Conservation (phyloP, 2,797 vertebrate species). For the Miopithecus talapoin region DNA sequence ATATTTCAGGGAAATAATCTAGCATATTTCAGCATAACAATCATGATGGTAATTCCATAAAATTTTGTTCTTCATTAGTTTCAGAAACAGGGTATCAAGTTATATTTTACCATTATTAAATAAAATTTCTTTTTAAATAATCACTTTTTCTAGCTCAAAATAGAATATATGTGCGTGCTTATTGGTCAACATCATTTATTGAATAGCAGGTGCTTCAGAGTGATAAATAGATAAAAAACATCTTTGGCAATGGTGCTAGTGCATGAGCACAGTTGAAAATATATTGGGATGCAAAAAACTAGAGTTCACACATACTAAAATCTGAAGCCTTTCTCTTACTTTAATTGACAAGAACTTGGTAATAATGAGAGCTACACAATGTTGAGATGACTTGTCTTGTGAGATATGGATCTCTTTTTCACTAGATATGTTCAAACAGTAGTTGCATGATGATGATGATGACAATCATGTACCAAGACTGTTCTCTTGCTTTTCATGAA, state of each 20-base stretch:
- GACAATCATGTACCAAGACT: not conserved
- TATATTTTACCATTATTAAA: not conserved
- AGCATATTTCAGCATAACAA: conserved; percentile 36
- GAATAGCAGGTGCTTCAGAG: not conserved
- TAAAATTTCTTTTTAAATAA: not conserved
- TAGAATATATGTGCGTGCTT: not conserved
- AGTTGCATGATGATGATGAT: not conserved
- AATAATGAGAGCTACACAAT: not conserved
- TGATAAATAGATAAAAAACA: not conserved
- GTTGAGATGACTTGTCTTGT: not conserved
- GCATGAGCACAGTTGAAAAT: not conserved
- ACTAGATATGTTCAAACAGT: not conserved
- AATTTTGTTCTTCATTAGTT: conserved; percentile 24
- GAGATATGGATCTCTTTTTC: not conserved
- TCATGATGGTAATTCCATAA: not conserved
- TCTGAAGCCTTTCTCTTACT: not conserved
- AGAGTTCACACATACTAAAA: not conserved
- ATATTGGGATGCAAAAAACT: not conserved
- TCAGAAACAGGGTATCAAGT: not conserved
- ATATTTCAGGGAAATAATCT: conserved; percentile 28
- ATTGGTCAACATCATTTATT: not conserved
- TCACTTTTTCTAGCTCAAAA: not conserved
- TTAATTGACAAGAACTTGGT: not conserved
- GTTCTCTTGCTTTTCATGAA: not conserved
- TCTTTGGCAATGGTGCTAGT: not conserved